These are phyloP conservation scores for Popillia japonica DNA, from an alignment of 1,140 invertebrate genomes.

Conservation along the genomic window DNA sequence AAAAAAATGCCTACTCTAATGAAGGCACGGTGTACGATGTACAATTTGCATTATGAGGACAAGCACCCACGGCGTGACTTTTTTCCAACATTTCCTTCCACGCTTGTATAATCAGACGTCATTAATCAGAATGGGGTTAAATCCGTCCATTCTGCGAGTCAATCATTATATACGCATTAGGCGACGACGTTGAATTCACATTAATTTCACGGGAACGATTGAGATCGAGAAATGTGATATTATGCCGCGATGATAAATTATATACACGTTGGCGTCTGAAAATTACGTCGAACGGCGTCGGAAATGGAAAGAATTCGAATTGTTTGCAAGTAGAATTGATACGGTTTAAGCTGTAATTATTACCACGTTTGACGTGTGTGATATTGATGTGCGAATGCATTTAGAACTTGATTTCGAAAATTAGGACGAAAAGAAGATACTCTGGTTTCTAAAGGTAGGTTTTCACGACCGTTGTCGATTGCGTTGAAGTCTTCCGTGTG, in stretches of 20 bases:
- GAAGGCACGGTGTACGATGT: too few species aligned
- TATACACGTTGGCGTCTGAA: neutral
- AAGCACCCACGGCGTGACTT: too few species aligned
- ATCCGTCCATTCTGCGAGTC: neutral
- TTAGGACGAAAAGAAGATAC: too few species aligned
- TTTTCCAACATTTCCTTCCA: too few species aligned
- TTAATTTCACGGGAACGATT: neutral
- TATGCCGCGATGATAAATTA: neutral
- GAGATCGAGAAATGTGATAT: neutral
- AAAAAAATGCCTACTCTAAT: too few species aligned
- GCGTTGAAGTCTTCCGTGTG: too few species aligned
- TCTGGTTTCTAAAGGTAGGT: too few species aligned
- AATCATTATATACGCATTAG: constrained; percentile 16
- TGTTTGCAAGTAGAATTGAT: neutral
- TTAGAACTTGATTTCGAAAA: too few species aligned
- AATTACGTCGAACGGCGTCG: constrained; percentile 1
- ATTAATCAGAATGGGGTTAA: neutral
- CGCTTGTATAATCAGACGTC: neutral
- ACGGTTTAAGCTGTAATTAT: too few species aligned
- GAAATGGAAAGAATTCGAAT: neutral
- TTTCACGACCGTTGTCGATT: too few species aligned
- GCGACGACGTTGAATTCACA: neutral
- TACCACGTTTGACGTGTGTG: too few species aligned
- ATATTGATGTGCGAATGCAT: too few species aligned
- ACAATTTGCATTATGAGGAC: neutral